Percentiles rank a stretch among this genome's conserved stretches.
Evolutionary conservation across 2,888 invertebrate species (phyloP).

Genomic region (Thereva nobilitata): DNA sequence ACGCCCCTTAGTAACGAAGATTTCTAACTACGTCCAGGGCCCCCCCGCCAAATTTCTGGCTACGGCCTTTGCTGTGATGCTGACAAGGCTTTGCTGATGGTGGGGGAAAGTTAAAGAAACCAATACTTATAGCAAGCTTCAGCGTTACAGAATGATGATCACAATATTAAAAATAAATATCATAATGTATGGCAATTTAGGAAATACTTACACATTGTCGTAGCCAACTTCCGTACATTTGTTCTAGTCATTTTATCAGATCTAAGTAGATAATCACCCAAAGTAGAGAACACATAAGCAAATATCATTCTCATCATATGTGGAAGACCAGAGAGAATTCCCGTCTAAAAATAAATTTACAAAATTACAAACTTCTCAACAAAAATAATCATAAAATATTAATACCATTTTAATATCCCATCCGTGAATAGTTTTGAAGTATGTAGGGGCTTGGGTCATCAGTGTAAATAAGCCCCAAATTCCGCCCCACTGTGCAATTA

Average conservation of each 20-base stretch:
- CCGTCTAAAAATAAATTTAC: slow-evolving; percentile 53
- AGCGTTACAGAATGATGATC: no score
- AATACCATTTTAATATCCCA: slow-evolving; percentile 69
- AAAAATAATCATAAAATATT: not conserved
- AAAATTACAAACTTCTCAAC: not conserved
- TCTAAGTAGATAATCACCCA: slow-evolving; percentile 65
- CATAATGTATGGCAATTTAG: not conserved
- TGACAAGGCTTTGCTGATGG: no score
- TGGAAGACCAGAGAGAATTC: slow-evolving; percentile 67
- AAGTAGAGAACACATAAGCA: slow-evolving; percentile 62
- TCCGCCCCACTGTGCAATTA: slow-evolving; percentile 68
- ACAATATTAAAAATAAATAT: not conserved
- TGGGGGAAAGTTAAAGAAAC: no score
- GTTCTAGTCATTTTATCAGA: slow-evolving; percentile 64
- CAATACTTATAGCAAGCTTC: no score
- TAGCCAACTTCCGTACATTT: slow-evolving; percentile 68
- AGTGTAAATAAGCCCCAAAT: slow-evolving; percentile 72
- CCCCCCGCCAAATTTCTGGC: no score
- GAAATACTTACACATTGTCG: slow-evolving; percentile 61
- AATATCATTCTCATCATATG: slow-evolving; percentile 65
- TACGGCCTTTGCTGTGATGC: no score
- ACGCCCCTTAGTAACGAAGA: no score
- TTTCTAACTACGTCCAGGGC: no score
- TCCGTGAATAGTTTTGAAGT: slow-evolving; percentile 70
- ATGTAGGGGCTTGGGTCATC: slow-evolving; percentile 72